phyloP scores from a whole-genome alignment of 2,797 vertebrate species.

The Loris lydekkerianus region DNA sequence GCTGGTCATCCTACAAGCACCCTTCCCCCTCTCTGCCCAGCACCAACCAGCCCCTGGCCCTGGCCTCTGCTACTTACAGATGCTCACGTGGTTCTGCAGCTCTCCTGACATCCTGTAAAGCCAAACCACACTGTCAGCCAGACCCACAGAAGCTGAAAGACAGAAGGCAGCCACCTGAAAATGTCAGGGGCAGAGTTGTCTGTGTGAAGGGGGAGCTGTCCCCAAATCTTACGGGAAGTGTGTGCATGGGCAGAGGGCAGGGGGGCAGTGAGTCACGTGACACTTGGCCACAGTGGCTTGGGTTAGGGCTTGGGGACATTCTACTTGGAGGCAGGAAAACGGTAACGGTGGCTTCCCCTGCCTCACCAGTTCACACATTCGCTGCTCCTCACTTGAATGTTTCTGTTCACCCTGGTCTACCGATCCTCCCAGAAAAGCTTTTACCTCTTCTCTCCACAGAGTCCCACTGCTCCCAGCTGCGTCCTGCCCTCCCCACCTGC shows the following conservation, averaged over 20 bases:
- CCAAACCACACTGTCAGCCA: constrained; percentile 37
- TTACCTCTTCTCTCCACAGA: background rate
- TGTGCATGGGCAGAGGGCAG: background rate
- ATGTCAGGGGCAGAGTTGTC: background rate
- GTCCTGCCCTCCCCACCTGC: constrained; percentile 80
- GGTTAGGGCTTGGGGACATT: background rate
- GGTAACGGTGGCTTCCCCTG: background rate
- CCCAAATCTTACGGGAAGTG: background rate
- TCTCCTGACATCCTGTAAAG: constrained; percentile 83
- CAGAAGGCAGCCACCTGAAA: background rate
- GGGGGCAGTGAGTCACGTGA: background rate
- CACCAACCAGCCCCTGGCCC: background rate
- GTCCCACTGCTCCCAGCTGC: background rate
- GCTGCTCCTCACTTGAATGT: background rate
- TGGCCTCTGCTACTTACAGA: constrained; percentile 83
- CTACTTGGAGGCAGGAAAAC: background rate
- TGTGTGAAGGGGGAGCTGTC: background rate
- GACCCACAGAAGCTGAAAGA: background rate
- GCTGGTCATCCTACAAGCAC: background rate
- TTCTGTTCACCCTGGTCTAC: background rate
- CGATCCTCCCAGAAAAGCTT: background rate
- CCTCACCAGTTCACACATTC: background rate
- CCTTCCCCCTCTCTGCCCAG: background rate
- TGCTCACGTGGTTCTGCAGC: constrained; percentile 81
- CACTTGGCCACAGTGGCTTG: background rate